Evolutionary conservation across 2,797 vertebrate genomes (phyloP).

Genomic region (Clarias fuscus): DNA sequence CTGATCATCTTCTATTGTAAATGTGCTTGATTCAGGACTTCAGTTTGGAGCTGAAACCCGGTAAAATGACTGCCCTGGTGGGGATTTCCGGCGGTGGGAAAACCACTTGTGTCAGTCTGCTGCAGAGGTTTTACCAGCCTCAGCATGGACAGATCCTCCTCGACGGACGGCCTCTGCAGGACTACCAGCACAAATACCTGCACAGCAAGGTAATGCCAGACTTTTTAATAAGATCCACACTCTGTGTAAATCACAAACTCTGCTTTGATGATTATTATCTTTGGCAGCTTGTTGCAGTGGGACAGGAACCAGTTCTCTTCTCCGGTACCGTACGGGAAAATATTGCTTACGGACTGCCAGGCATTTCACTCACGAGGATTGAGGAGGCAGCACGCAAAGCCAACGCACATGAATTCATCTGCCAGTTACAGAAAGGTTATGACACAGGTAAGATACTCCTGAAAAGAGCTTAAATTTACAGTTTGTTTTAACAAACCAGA

Average conservation of each 20-base stretch:
- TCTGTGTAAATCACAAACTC: background rate
- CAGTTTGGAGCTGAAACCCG: conserved; percentile 77
- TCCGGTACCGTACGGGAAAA: conserved; percentile 81
- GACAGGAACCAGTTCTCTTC: conserved; percentile 86
- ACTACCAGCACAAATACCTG: conserved; percentile 62
- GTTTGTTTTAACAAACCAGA: background rate
- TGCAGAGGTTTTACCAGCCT: conserved; percentile 82
- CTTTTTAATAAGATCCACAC: background rate
- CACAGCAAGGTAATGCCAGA: conserved; percentile 65
- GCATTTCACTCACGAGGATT: conserved; percentile 65
- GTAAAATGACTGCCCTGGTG: conserved; percentile 80
- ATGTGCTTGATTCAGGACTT: conserved; percentile 63
- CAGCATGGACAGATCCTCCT: conserved; percentile 73
- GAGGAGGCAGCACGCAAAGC: conserved; percentile 71
- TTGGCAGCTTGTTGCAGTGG: conserved; percentile 78
- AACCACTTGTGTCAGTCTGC: conserved; percentile 79
- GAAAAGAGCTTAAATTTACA: background rate
- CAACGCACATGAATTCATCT: conserved; percentile 78
- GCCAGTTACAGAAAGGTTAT: conserved; percentile 69
- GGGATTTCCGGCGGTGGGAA: conserved; percentile 86
- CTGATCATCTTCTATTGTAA: background rate
- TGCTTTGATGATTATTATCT: background rate
- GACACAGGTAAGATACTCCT: conserved; percentile 70
- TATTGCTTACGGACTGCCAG: conserved; percentile 78
- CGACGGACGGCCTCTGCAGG: conserved; percentile 67